Evolutionary conservation across 2,113 vertebrate genomes (phyloP).

Genomic region (Vulpes vulpes): DNA sequence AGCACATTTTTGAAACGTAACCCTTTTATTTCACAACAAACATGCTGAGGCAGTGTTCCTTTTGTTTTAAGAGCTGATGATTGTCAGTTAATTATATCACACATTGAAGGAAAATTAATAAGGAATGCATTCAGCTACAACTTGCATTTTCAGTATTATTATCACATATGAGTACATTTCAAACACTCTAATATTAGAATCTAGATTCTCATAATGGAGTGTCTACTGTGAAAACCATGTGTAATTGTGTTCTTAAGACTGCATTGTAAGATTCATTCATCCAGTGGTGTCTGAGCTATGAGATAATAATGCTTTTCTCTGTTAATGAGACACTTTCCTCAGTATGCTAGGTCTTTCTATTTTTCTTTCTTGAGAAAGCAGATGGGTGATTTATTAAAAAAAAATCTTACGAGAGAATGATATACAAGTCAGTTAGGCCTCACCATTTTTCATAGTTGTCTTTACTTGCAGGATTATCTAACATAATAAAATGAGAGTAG

Average conservation of each 20-base stretch:
- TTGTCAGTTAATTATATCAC: conserved; percentile 39
- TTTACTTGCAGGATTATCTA: neutral
- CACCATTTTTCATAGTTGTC: neutral
- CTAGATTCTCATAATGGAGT: neutral
- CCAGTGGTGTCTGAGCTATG: neutral
- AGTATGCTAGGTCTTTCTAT: neutral
- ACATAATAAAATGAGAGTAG: neutral
- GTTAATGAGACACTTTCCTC: conserved; percentile 21
- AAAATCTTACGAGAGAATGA: neutral
- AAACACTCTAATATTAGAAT: neutral
- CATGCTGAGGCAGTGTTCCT: conserved; percentile 56
- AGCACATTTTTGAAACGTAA: conserved; percentile 63
- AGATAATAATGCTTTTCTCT: neutral
- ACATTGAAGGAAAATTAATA: conserved; percentile 52
- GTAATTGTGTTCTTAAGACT: neutral
- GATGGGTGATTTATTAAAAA: neutral
- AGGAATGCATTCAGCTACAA: neutral
- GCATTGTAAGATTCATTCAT: neutral
- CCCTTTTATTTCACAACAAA: conserved; percentile 57
- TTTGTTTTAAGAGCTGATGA: conserved; percentile 52
- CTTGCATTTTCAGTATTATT: conserved; percentile 21
- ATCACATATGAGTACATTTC: neutral
- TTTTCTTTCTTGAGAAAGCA: neutral
- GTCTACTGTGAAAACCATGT: neutral
- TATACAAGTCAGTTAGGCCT: neutral